Conservation (phyloP, 2,113 vertebrate genomes). For the Charadrius vociferus region DNA sequence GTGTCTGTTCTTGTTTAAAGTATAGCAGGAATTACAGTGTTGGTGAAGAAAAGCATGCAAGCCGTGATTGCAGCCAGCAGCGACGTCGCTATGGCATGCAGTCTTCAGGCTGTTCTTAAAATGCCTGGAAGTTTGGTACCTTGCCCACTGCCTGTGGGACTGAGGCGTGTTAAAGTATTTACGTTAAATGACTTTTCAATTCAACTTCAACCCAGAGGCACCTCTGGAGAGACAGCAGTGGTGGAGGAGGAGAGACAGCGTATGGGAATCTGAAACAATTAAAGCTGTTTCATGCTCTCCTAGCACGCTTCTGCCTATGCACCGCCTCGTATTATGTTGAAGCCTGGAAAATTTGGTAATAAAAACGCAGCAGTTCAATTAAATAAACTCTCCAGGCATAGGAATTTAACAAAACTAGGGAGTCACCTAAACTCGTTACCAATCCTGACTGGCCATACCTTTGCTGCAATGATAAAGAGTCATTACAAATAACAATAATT, state of each 20-base stretch:
- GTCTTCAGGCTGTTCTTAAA: slow-evolving; percentile 8
- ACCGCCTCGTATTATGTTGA: not conserved
- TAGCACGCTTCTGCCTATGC: not conserved
- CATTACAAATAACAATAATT: not conserved
- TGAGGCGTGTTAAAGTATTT: not conserved
- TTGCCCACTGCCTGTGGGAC: not conserved
- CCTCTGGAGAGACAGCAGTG: not conserved
- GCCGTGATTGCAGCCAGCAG: not conserved
- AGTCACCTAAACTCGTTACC: slow-evolving; percentile 8
- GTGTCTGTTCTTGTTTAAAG: slow-evolving; percentile 10
- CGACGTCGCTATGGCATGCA: not conserved
- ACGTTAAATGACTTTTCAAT: slow-evolving; percentile 48
- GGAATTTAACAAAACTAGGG: slow-evolving; percentile 18
- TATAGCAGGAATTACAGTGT: not conserved
- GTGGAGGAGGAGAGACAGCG: not conserved
- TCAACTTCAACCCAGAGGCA: slow-evolving; percentile 13
- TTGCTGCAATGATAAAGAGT: not conserved
- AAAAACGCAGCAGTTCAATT: slow-evolving; percentile 47
- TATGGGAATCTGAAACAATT: not conserved
- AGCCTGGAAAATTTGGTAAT: slow-evolving; percentile 22
- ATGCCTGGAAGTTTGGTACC: not conserved
- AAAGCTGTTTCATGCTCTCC: not conserved
- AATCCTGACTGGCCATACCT: not conserved
- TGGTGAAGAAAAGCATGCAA: slow-evolving; percentile 57
- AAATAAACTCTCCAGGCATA: slow-evolving; percentile 44